Percentiles rank a stretch among this genome's conserved stretches.
phyloP scores from a whole-genome alignment of 2,888 invertebrate genomes.

The Ferrisia virgata region DNA sequence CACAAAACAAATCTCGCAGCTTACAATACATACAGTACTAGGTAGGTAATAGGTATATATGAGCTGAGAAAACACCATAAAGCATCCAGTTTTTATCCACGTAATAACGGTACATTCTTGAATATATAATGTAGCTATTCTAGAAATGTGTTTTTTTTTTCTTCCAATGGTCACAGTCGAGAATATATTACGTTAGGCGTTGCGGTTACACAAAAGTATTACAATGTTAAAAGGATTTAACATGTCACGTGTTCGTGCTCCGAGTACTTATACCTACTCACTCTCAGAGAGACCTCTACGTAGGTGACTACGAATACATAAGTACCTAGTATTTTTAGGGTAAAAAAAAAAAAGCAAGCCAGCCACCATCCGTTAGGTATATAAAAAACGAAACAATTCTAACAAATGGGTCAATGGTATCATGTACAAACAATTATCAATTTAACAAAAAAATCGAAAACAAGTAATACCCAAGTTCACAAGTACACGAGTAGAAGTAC shows the following conservation, averaged over 20 bases:
- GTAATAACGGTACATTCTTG: constrained; percentile 22
- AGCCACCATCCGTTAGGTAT: not conserved
- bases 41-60: no score
- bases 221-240: not conserved
- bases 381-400: not conserved
- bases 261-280: not conserved
- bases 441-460: not conserved
- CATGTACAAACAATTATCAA: not conserved
- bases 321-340: not conserved
- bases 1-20: not conserved
- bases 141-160: not conserved
- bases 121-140: constrained; percentile 12
- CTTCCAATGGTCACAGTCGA: not conserved
- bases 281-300: not conserved
- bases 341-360: not conserved
- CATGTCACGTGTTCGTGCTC: not conserved
- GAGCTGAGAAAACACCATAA: not conserved
- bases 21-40: no score
- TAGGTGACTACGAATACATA: not conserved
- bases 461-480: no score
- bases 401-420: not conserved
- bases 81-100: not conserved
- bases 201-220: not conserved
- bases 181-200: constrained; percentile 3
- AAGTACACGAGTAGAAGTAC: not conserved